Percentiles rank a stretch among this genome's conserved stretches.
phyloP scores from a whole-genome alignment of 2,888 invertebrate species.

The Limnephilus auricula region DNA sequence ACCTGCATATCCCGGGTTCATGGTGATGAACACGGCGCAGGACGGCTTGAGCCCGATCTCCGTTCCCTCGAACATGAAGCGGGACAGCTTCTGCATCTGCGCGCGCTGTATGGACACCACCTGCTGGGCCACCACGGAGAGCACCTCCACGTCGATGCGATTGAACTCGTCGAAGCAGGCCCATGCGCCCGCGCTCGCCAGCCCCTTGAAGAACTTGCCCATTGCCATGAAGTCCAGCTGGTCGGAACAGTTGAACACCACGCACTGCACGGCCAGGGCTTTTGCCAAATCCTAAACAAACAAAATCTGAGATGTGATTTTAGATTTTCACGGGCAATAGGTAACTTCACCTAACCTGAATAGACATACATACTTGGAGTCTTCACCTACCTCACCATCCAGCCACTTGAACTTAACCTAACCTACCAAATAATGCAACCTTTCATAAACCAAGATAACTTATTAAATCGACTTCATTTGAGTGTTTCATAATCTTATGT shows the following conservation, averaged over 20 bases:
- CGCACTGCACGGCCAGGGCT: constrained; percentile 93
- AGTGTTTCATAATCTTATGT: too few relatives aligned
- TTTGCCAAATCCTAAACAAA: constrained; percentile 88
- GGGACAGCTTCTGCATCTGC: constrained; percentile 81
- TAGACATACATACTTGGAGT: too few relatives aligned
- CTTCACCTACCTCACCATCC: too few relatives aligned
- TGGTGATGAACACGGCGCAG: constrained; percentile 89
- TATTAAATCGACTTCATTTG: too few relatives aligned
- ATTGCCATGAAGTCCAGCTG: constrained; percentile 91
- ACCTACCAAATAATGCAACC: too few relatives aligned
- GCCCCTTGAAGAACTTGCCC: constrained; percentile 91
- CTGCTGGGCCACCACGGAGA: constrained; percentile 92
- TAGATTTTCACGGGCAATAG: too few relatives aligned
- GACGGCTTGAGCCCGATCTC: constrained; percentile 84
- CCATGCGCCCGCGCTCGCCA: constrained; percentile 91
- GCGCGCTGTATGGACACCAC: constrained; percentile 89
- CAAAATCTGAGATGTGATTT: neutral
- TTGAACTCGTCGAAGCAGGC: constrained; percentile 94
- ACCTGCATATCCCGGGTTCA: constrained; percentile 90
- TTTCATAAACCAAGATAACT: too few relatives aligned
- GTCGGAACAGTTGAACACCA: constrained; percentile 93
- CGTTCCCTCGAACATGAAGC: constrained; percentile 88
- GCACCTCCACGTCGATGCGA: constrained; percentile 89
- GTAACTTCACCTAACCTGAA: too few relatives aligned
- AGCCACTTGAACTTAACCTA: too few relatives aligned